Evolutionary conservation across 2,888 invertebrate species (phyloP), one percentile per base, ranked within the genome.

Genomic region (Melanostoma scalare): DNA sequence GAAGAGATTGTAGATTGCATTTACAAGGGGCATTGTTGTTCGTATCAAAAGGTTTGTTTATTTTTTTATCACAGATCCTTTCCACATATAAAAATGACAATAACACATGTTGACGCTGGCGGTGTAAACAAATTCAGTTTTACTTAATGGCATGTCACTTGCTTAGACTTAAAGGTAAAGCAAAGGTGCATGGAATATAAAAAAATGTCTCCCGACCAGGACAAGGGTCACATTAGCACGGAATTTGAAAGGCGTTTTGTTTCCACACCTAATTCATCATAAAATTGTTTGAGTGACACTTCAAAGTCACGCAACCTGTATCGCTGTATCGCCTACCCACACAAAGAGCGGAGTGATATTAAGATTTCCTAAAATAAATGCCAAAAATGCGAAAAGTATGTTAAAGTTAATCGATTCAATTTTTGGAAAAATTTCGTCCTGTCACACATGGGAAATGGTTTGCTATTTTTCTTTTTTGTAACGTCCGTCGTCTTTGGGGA

Each of bases 181-280:
- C 3, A 42, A 42, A 42, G 42, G 42, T 42, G 42, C 42, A 42
- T 42, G 9, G 9, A 6, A 6, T 3, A 42, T 4, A 8, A 8
- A 8, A 46, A 30, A 56, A 69, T 36, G 38, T 38, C 36, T 44
- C 68, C 44, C 36, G n/a, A 56, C 42, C 52, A 8, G 52, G 33
- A 20, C 8, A 2, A 9, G 53, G 31, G 38, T 9, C 46, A 40
- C 50, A 58, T 74, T 65, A 74, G 56, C 65, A 56, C 46, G 55
- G 36, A 42, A 40, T 31, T 33, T 38, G 35, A 63, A 38, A 55
- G 63, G 63, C 73, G 46, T 73, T 73, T 55, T 31, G 38, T 48
- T 73, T 61, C 40, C 38, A 73, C 73, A 73, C 73, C 63, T 73
- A 48, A 73, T 73, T 73, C 33, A 40, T 73, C 63, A 65, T n/a